Conservation (phyloP, 2,797 vertebrate species). For the Gallirallus australis region DNA sequence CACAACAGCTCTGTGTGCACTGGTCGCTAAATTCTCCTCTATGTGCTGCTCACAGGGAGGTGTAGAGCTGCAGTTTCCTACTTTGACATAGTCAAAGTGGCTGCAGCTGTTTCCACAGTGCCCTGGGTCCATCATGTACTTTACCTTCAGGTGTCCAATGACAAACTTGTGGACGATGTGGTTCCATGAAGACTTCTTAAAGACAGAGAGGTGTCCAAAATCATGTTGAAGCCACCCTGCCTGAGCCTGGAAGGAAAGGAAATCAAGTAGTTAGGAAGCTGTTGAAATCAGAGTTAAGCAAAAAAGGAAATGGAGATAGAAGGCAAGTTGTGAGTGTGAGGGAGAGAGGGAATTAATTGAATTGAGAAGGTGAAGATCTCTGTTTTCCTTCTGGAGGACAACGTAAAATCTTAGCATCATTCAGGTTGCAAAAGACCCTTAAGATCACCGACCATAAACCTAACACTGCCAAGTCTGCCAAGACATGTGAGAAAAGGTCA, state of each 20-base stretch:
- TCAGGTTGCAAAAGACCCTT: neutral
- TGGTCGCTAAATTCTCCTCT: neutral
- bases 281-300: neutral
- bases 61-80: neutral
- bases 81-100: neutral
- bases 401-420: neutral
- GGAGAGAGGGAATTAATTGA: neutral
- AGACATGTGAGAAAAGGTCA: neutral
- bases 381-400: neutral
- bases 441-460: neutral
- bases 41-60: neutral
- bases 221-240: slow-evolving; percentile 88
- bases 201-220: slow-evolving; percentile 94
- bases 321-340: neutral
- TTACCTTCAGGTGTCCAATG: slow-evolving; percentile 95
- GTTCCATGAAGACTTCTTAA: slow-evolving; percentile 91
- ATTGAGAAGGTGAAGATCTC: neutral
- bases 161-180: slow-evolving; percentile 91
- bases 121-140: neutral
- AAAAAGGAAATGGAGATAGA: neutral
- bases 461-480: neutral
- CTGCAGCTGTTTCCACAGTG: neutral
- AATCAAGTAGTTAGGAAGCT: neutral
- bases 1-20: neutral
- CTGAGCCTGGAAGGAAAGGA: slow-evolving; percentile 81